phyloP scores from a whole-genome alignment of 2,797 vertebrate species.

The Spondyliosoma cantharus region DNA sequence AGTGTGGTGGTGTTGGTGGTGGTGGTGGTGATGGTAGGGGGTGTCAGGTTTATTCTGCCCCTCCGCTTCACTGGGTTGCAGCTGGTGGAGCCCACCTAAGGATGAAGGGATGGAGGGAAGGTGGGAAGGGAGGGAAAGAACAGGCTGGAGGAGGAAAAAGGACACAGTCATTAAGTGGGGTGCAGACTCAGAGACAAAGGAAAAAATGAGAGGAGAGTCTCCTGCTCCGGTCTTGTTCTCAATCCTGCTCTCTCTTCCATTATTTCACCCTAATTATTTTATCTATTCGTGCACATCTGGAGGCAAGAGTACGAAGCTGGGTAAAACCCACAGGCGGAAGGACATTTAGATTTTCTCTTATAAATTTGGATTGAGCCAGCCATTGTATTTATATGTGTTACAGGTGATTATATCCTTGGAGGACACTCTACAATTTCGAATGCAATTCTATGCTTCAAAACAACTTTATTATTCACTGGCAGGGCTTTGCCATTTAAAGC shows the following conservation, averaged over 20 bases:
- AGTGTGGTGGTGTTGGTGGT: conserved; percentile 52
- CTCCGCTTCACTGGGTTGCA: conserved; percentile 79
- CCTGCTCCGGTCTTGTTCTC: conserved; percentile 47
- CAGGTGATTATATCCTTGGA: conserved; percentile 53
- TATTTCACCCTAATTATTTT: conserved; percentile 58
- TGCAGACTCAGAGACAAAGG: conserved; percentile 79
- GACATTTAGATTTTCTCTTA: conserved; percentile 31
- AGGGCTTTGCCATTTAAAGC: conserved; percentile 59
- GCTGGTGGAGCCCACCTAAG: conserved; percentile 73
- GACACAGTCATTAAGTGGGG: conserved; percentile 86
- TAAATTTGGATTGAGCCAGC: conserved; percentile 14
- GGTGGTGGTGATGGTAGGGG: conserved; percentile 52
- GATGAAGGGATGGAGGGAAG: conserved; percentile 64
- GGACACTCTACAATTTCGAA: conserved; percentile 45
- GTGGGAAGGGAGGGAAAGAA: conserved; percentile 46
- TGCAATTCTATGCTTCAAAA: conserved; percentile 56
- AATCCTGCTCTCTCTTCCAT: conserved; percentile 27
- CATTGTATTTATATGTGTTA: conserved; percentile 44
- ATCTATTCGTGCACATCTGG: conserved; percentile 12
- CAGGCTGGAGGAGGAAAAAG: conserved; percentile 63
- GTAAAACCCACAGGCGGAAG: conserved; percentile 26
- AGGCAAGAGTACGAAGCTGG: conserved; percentile 16
- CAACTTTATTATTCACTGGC: conserved; percentile 59
- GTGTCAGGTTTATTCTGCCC: conserved; percentile 83
- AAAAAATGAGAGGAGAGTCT: conserved; percentile 58